Base-by-base conservation (phyloP, 2,888 invertebrate species). In the Drosophila flavopinicola region DNA sequence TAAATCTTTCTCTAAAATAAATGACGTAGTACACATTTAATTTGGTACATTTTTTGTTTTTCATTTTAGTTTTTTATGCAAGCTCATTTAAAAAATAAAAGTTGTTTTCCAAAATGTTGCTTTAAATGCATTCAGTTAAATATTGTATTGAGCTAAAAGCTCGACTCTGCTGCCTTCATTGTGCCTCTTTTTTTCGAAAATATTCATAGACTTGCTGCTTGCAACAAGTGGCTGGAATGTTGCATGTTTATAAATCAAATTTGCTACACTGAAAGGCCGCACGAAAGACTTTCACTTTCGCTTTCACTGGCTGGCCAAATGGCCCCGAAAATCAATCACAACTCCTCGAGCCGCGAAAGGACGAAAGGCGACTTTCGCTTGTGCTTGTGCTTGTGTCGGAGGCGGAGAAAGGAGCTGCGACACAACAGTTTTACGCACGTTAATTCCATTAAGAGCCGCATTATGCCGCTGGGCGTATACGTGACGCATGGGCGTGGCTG, bases 381-480 rank as follows among this genome's bases (percentile, higher is more conserved):
- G 29, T 30, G 48, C 33, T 42, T 3, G 20, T 20, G 20, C 20
- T 2, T 20, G 20, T 4, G 4, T 2, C 2, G 20, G 20, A 20
- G 20, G 20, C 4, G 20, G 20, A 20, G 20, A 48, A 56, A 66
- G 54, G 54, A 58, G 53, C 4, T 20, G 20, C 20, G 20, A 51
- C 44, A 25, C 41, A 66, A 61, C 59, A 61, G 75, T 77, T 77
- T 64, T 60, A 67, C 65, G 70, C 73, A 78, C 75, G 66, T 75
- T 75, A 76, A 74, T 78, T 74, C 68, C 76, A 78, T 76, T 74
- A 78, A 71, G 68, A 68, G 78, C 48, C 74, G 68, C 67, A 74
- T 58, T 71, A 63, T 66, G 75, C 63, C 61, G 52, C 33, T 44
- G 64, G 64, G 20, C 58, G 53, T 25, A 45, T 69, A 64, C 67